Percentiles rank a stretch among this genome's conserved stretches.
Evolutionary conservation across 2,797 vertebrate species (phyloP).

Genomic region (Scomberomorus guttatus): DNA sequence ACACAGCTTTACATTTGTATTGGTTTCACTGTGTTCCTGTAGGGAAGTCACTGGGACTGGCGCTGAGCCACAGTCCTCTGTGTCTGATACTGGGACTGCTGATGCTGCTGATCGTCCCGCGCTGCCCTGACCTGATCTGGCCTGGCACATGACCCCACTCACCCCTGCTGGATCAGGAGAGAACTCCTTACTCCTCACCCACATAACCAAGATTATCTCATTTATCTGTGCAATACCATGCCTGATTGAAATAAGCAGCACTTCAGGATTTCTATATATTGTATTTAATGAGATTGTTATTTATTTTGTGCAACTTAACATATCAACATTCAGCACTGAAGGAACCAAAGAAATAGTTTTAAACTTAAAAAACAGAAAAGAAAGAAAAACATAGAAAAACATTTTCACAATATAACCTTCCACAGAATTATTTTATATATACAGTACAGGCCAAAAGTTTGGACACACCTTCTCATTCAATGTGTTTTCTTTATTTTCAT

Average conservation of each 20-base stretch:
- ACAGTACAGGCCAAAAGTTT: no score
- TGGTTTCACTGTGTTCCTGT: slow-evolving; percentile 54
- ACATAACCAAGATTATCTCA: slow-evolving; percentile 20
- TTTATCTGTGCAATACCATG: slow-evolving; percentile 46
- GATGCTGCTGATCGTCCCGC: slow-evolving; percentile 73
- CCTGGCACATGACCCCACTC: slow-evolving; percentile 59
- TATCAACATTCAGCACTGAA: slow-evolving; percentile 36
- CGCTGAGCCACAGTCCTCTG: slow-evolving; percentile 66
- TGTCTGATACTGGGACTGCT: slow-evolving; percentile 78
- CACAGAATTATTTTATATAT: background rate
- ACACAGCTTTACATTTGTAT: slow-evolving; percentile 33
- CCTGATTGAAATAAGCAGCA: slow-evolving; percentile 45
- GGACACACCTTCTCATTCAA: no score
- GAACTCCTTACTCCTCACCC: slow-evolving; percentile 22
- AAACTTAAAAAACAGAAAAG: background rate
- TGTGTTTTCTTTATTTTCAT: no score
- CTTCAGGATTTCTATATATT: slow-evolving; percentile 37
- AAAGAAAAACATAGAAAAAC: no score
- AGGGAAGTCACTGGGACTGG: slow-evolving; percentile 80
- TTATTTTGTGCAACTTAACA: slow-evolving; percentile 40
- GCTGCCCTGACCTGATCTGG: slow-evolving; percentile 50
- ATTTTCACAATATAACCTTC: background rate
- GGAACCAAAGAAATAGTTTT: slow-evolving; percentile 28
- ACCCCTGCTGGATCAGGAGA: slow-evolving; percentile 60
- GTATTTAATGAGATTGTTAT: slow-evolving; percentile 27